These are phyloP conservation scores for Silurus meridionalis DNA, from an alignment of 2,113 vertebrate species.

Conservation along the genomic window DNA sequence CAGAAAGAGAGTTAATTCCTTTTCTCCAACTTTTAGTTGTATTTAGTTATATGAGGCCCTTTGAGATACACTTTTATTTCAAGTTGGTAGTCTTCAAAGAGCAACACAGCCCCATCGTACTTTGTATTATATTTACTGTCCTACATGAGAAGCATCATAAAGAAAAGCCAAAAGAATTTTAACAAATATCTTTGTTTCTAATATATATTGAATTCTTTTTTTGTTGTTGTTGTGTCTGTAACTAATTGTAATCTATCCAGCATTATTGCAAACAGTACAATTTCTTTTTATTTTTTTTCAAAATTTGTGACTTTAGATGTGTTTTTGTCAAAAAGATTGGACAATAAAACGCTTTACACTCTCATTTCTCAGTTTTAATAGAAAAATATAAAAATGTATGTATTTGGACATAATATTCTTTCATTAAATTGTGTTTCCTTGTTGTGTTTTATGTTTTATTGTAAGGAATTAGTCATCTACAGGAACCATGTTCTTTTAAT, in stretches of 20 bases:
- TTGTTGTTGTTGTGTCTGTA: background rate
- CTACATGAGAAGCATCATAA: background rate
- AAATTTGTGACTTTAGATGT: background rate
- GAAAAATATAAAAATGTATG: background rate
- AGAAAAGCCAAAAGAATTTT: background rate
- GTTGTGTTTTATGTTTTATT: background rate
- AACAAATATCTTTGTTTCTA: background rate
- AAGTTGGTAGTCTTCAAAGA: background rate
- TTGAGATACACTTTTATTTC: background rate
- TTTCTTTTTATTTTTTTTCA: no score
- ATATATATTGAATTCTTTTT: background rate
- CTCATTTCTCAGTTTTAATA: background rate
- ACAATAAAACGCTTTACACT: background rate
- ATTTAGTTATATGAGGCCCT: background rate
- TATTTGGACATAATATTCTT: background rate
- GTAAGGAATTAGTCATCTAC: background rate
- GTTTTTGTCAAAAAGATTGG: background rate
- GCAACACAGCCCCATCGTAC: background rate
- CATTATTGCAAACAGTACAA: background rate
- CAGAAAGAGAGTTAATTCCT: no score
- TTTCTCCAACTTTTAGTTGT: background rate
- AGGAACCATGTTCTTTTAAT: slow-evolving; percentile 1
- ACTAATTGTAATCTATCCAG: background rate
- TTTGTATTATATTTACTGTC: background rate
- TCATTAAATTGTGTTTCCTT: background rate